Percentiles rank a stretch among this genome's conserved stretches.
These are phyloP conservation scores for Eupithecia exiguata DNA, from an alignment of 2,888 invertebrate species.

Conservation along the genomic window DNA sequence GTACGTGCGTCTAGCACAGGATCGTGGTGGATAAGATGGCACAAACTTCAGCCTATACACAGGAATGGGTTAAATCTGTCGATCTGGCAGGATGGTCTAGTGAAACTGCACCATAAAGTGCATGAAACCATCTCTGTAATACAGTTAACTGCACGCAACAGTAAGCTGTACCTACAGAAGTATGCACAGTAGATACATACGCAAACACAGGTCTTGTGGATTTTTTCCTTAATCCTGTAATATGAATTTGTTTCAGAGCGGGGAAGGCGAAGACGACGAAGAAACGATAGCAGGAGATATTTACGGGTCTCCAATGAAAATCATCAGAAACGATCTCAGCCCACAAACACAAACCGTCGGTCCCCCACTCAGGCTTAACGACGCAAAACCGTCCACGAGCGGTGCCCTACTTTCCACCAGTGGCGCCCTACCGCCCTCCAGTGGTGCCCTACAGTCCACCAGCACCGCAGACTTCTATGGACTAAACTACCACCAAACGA, in stretches of 20 bases:
- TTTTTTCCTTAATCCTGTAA: neutral
- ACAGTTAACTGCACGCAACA: too few species aligned
- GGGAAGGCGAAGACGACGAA: conserved; percentile 85
- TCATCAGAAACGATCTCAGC: conserved; percentile 71
- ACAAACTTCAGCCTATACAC: too few species aligned
- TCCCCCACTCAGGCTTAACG: conserved; percentile 48
- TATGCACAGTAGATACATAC: neutral
- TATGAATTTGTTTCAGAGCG: conserved; percentile 56
- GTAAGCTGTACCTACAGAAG: neutral
- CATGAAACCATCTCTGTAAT: too few species aligned
- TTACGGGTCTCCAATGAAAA: conserved; percentile 67
- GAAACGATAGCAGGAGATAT: conserved; percentile 83
- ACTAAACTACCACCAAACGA: conserved; percentile 68
- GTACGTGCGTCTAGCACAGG: too few species aligned
- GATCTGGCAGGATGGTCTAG: too few species aligned
- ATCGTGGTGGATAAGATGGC: too few species aligned
- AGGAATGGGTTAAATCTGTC: too few species aligned
- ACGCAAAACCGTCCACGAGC: conserved; percentile 60
- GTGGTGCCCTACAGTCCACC: conserved; percentile 51
- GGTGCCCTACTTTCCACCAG: conserved; percentile 52
- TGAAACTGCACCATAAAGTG: too few species aligned
- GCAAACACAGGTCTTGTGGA: neutral
- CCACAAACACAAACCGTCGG: conserved; percentile 51
- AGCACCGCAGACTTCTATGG: conserved; percentile 66
- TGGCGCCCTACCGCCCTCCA: conserved; percentile 43